These are phyloP conservation scores for Thera britannica DNA, from an alignment of 2,888 invertebrate species.

Conservation along the genomic window DNA sequence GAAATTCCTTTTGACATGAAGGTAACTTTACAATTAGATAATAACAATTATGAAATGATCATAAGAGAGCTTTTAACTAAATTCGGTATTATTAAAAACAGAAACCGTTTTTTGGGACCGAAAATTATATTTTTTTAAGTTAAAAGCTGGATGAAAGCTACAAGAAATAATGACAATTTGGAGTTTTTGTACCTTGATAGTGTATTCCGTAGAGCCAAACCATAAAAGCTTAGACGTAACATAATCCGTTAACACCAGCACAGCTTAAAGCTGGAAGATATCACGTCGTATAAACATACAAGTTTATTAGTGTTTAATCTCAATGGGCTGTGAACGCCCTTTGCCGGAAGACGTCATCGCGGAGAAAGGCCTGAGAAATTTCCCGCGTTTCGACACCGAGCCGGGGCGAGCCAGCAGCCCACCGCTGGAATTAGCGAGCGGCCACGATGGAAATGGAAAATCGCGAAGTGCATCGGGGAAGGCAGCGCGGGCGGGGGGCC, in stretches of 20 bases:
- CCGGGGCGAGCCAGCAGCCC: constrained; percentile 53
- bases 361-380: constrained; percentile 74
- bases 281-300: constrained; percentile 37
- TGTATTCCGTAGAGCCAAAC: constrained; percentile 2
- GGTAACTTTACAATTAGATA: background rate
- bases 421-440: constrained; percentile 72
- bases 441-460: constrained; percentile 81
- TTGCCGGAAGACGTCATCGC: constrained; percentile 63
- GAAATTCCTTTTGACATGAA: background rate
- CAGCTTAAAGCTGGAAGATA: constrained; percentile 29
- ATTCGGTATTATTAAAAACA: too few relatives aligned
- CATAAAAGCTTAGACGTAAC: constrained; percentile 23
- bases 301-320: constrained; percentile 53
- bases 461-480: constrained; percentile 72
- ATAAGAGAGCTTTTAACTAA: too few relatives aligned
- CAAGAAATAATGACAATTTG: background rate
- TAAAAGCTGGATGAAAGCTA: too few relatives aligned
- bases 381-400: constrained; percentile 69
- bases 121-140: too few relatives aligned
- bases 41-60: background rate
- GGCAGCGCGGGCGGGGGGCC: constrained; percentile 48
- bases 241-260: constrained; percentile 22
- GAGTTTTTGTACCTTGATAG: background rate
- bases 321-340: constrained; percentile 58
- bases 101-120: too few relatives aligned